Conservation (phyloP, 2,113 vertebrate genomes). For the Naja naja region DNA sequence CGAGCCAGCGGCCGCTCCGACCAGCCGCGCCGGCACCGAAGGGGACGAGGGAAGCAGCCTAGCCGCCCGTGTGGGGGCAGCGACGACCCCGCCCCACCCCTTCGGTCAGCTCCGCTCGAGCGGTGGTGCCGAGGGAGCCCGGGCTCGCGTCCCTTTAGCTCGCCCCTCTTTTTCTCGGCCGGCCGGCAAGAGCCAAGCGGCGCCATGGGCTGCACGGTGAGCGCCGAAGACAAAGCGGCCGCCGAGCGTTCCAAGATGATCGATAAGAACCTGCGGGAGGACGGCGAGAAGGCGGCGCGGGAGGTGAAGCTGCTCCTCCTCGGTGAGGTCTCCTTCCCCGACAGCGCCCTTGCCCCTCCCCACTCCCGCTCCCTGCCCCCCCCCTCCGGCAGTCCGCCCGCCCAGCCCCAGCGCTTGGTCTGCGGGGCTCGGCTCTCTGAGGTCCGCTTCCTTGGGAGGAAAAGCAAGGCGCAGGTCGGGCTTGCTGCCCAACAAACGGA, state of each 20-base stretch:
- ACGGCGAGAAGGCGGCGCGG: slow-evolving; percentile 92
- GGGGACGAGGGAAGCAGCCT: background rate
- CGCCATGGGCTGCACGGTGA: slow-evolving; percentile 92
- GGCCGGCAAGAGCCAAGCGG: slow-evolving; percentile 60
- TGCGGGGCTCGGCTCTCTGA: background rate
- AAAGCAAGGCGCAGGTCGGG: background rate
- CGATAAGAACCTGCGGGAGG: slow-evolving; percentile 93
- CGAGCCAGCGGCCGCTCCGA: background rate
- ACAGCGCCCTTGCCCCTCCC: background rate
- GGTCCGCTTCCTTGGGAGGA: background rate
- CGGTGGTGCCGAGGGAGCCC: background rate
- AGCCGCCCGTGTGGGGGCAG: background rate
- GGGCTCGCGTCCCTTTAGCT: background rate
- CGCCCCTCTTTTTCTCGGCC: background rate
- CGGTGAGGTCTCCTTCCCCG: slow-evolving; percentile 70
- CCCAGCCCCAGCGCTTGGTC: background rate
- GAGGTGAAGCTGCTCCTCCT: slow-evolving; percentile 92
- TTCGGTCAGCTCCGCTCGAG: background rate
- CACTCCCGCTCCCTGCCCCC: background rate
- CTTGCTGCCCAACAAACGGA: background rate
- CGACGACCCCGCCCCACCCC: background rate
- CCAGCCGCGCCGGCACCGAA: slow-evolving; percentile 21
- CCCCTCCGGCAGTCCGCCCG: background rate
- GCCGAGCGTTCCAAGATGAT: slow-evolving; percentile 95
- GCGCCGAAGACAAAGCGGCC: slow-evolving; percentile 93